Base-by-base conservation (phyloP, 2,888 invertebrate genomes). In the Orchesella flavescens region DNA sequence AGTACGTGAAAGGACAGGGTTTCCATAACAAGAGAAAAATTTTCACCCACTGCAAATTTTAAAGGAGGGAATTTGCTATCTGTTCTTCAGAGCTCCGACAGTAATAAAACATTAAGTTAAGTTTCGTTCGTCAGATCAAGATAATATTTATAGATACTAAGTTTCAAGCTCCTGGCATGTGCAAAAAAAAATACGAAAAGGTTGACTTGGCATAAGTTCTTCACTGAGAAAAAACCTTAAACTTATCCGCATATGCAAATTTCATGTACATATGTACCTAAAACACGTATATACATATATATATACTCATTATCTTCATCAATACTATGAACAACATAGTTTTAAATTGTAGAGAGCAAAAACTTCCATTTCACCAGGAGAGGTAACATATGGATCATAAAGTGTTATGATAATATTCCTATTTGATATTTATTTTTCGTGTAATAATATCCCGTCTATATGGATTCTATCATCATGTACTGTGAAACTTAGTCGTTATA, bases 61-160 rank as follows among this genome's bases (percentile, higher is more conserved):
- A n/a, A n/a, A n/a, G 7, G 13, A 61, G 57, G 17, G 57, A 57
- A 57, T 57, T 17, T 34, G 34, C 34, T 34, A 34, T 4, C 34
- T n/a, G 10, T 55, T n/a, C 34, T 7, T 34, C 34, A 66, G 19
- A 66, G 44, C 66, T 66, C 12, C 44, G n/a, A 17, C 19, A 66
- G 66, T 15, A 66, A 66, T 66, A 66, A 66, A 66, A 66, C 44
- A 66, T 66, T 66, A 66, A 66, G 66, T 66, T 66, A 66, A 66
- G 66, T 66, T 66, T 17, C 69, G 46, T 69, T 69, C 69, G 49
- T 69, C 53, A 44, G 66, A 66, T 66, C 66, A 69, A 1, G 12
- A 49, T 69, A 69, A 69, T 69, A 69, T 69, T 69, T 69, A 69
- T 69, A 69, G 69, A 69, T 69, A 21, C n/a, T 21, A 53, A 23